A percentile compares a stretch with the other conserved stretches of the same genome.
Evolutionary conservation across 2,113 vertebrate genomes (phyloP).

Genomic region (Oostethus manadensis): DNA sequence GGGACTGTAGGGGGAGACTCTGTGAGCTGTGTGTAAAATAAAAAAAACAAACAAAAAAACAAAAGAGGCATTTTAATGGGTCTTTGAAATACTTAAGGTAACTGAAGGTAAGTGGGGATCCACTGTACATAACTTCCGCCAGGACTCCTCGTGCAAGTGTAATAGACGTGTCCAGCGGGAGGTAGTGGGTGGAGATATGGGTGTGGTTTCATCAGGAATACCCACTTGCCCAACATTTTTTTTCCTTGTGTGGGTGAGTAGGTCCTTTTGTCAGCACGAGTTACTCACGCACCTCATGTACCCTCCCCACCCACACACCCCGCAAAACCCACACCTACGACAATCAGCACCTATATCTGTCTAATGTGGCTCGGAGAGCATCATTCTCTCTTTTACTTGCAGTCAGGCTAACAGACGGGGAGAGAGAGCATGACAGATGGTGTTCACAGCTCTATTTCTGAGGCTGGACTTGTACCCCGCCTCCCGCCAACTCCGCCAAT

Average conservation of each 20-base stretch:
- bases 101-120: too few species aligned
- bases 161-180: conserved; percentile 57
- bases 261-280: conserved; percentile 72
- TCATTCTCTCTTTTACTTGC: conserved; percentile 67
- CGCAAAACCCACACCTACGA: conserved; percentile 71
- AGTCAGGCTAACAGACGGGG: conserved; percentile 74
- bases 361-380: conserved; percentile 66
- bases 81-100: too few species aligned
- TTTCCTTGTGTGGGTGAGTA: conserved; percentile 70
- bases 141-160: conserved; percentile 65
- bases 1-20: too few species aligned
- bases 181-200: conserved; percentile 54
- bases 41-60: too few species aligned
- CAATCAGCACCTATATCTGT: conserved; percentile 71
- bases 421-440: conserved; percentile 79
- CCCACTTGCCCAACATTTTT: conserved; percentile 67
- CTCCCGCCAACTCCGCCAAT: conserved; percentile 51
- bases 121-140: conserved; percentile 38
- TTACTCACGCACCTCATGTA: conserved; percentile 69
- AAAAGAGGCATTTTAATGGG: too few species aligned
- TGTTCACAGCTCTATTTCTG: conserved; percentile 83
- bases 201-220: conserved; percentile 71
- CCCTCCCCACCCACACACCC: conserved; percentile 53
- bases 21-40: too few species aligned
- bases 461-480: conserved; percentile 77